phyloP scores from a whole-genome alignment of 2,113 vertebrate species.

The Pangasianodon gigas region DNA sequence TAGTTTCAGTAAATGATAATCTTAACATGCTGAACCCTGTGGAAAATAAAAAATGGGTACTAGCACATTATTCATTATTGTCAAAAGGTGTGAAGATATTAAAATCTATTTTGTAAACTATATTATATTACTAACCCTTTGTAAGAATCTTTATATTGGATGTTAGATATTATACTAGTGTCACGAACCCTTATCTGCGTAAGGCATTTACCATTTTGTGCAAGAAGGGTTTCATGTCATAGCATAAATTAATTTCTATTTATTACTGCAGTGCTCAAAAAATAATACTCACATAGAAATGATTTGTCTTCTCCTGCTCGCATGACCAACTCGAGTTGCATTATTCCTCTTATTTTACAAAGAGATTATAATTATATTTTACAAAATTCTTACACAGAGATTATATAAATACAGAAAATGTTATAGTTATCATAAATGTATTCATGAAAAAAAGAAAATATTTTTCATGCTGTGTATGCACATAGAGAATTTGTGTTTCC shows the following conservation, averaged over 20 bases:
- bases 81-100: neutral
- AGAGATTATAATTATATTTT: neutral
- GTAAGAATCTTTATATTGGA: neutral
- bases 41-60: neutral
- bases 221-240: neutral
- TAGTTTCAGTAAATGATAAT: neutral
- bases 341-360: neutral
- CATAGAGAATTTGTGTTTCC: conserved; percentile 1
- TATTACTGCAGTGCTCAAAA: neutral
- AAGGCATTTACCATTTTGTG: neutral
- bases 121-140: neutral
- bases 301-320: neutral
- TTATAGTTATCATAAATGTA: neutral
- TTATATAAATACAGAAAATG: neutral
- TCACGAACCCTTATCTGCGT: neutral
- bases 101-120: neutral
- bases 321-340: neutral
- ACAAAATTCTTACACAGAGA: neutral
- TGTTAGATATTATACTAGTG: neutral
- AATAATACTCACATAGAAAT: neutral
- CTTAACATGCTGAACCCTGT: neutral
- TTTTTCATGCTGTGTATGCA: neutral
- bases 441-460: neutral
- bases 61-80: neutral
- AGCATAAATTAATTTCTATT: neutral